Evolutionary conservation across 1,140 invertebrate genomes (phyloP).

Genomic region (Pissodes strobi): DNA sequence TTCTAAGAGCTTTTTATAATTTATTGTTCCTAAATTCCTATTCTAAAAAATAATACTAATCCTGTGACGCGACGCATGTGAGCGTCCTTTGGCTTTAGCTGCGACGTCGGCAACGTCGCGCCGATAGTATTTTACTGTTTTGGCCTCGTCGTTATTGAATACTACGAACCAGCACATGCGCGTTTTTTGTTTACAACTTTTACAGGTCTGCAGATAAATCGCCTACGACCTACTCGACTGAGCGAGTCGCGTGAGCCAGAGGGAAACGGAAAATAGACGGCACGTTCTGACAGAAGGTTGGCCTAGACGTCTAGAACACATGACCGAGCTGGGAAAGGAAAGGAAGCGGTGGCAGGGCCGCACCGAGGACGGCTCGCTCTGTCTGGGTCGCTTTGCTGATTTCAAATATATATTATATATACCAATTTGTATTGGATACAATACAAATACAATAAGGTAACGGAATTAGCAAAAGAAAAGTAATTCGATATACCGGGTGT

Average conservation of each 20-base stretch:
- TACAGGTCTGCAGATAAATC: conserved; percentile 37
- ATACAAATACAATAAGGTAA: too few relatives aligned
- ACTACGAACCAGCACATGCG: conserved; percentile 53
- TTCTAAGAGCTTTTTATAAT: too few relatives aligned
- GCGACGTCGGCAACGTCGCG: conserved; percentile 16
- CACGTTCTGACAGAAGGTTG: conserved; percentile 10
- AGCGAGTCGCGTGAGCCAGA: conserved; percentile 3
- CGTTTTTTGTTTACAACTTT: conserved; percentile 56
- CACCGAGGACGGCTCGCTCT: background rate
- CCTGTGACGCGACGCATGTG: too few relatives aligned
- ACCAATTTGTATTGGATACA: too few relatives aligned
- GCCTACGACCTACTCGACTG: conserved; percentile 39
- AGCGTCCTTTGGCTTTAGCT: too few relatives aligned
- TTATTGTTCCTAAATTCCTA: too few relatives aligned
- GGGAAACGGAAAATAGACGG: conserved; percentile 18
- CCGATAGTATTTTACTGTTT: conserved; percentile 26
- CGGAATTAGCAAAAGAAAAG: too few relatives aligned
- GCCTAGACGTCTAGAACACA: conserved; percentile 34
- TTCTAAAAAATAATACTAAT: too few relatives aligned
- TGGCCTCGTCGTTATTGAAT: conserved; percentile 46
- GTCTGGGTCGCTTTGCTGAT: background rate
- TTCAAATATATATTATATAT: background rate
- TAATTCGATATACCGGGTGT: too few relatives aligned
- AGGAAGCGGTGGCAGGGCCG: conserved; percentile 14
- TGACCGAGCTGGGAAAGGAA: conserved; percentile 36